phyloP scores from a whole-genome alignment of 2,797 vertebrate species.

The Sparus aurata region DNA sequence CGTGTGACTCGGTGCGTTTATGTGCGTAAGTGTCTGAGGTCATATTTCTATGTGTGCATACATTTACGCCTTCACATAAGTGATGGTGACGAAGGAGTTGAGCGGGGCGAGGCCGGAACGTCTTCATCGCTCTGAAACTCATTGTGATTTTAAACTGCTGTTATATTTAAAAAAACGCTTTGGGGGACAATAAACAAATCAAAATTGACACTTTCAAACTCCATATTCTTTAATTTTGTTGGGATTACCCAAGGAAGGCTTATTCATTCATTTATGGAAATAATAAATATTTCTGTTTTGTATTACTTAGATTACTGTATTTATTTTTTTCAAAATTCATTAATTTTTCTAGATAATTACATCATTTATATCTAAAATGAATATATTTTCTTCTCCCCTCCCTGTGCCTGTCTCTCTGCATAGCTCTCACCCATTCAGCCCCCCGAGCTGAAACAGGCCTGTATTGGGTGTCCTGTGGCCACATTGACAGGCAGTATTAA shows the following conservation, averaged over 20 bases:
- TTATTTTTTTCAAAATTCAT: not conserved
- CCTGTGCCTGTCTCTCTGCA: constrained; percentile 27
- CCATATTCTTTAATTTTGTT: not conserved
- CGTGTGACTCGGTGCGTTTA: constrained; percentile 12
- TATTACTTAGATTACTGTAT: not conserved
- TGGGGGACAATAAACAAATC: not conserved
- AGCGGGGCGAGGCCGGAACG: constrained; percentile 20
- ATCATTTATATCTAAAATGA: not conserved
- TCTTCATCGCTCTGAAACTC: constrained; percentile 4
- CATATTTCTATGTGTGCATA: not conserved
- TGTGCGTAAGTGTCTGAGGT: not conserved
- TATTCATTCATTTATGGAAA: too few relatives aligned
- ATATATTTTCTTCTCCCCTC: not conserved
- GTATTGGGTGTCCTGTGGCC: constrained; percentile 70
- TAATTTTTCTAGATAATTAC: not conserved
- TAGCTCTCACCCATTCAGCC: constrained; percentile 53
- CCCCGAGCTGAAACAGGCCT: constrained; percentile 58
- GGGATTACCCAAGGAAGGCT: too few relatives aligned
- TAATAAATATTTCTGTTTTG: too few relatives aligned
- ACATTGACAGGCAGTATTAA: constrained; percentile 86
- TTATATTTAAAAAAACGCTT: not conserved
- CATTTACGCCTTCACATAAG: constrained; percentile 4
- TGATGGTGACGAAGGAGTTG: constrained; percentile 48
- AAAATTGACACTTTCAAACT: not conserved
- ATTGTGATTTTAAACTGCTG: too few relatives aligned